Evolutionary conservation across 2,113 vertebrate genomes (phyloP), one percentile per base, ranked within the genome.

Genomic region (Illadopsis cleaveri): DNA sequence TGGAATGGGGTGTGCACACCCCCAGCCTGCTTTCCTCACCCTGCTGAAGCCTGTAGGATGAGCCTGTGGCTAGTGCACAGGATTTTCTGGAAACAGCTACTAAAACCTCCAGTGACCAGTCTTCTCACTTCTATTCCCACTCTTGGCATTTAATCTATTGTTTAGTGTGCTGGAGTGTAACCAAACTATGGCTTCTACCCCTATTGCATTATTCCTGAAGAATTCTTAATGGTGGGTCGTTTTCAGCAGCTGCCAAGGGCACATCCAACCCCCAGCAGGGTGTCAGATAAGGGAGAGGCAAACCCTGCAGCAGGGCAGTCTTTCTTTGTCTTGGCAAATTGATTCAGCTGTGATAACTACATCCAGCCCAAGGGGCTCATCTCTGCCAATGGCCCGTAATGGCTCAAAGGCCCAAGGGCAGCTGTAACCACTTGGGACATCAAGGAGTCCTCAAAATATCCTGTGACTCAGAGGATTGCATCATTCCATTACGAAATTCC

Each of bases 201-300:
- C 6, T 8, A 2, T 20, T 5, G 4, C 42, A 3, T 19, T 9
- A 3, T 48, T 40, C 42, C 70, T 23, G 60, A 13, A 6, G 50
- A 12, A 2, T 8, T 6, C 15, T 4, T 2, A 2, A 0, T 1
- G 50, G 4, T 17, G 28, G 27, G 25, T 7, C 1, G 1, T 15
- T 48, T 8, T 10, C 60, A 40, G 4, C 20, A 40, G 24, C 50
- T 45, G 47, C 68, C 56, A 57, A 12, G 38, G 33, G 47, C 57
- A 21, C 62, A 27, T 10, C 40, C 10, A 6, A 2, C 4, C 31
- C 53, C 14, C 38, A 1, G 13, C 47, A 10, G 11, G 28, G 33
- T 18, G 47, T 22, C 14, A 53, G n/a, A 2, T 1, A 6, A 13
- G 23, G 40, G 19, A 20, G n/a, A 47, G 18, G 3, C 50, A n/a